Percentiles rank a stretch among this genome's conserved stretches.
These are phyloP conservation scores for Nemapogon koenigi DNA, from an alignment of 2,888 invertebrate species.

Conservation along the genomic window DNA sequence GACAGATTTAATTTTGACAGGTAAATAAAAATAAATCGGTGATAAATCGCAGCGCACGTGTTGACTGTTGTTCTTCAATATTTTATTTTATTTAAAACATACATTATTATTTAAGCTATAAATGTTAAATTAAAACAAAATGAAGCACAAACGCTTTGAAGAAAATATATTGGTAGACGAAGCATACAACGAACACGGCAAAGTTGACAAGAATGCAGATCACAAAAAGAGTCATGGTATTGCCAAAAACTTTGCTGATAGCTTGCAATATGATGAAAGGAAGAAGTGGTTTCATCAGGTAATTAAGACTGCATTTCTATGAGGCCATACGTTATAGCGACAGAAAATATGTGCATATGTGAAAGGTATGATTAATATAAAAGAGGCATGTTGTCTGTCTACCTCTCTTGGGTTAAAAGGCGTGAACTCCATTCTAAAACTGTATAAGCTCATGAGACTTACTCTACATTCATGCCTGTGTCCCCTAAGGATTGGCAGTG, in stretches of 20 bases:
- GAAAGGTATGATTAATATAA: background rate
- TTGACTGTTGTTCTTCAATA: too few species aligned
- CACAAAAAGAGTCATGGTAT: slow-evolving; percentile 48
- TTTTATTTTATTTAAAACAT: too few species aligned
- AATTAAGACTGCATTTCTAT: slow-evolving; percentile 18
- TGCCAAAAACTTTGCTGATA: slow-evolving; percentile 54
- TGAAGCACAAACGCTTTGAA: slow-evolving; percentile 60
- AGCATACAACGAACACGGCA: slow-evolving; percentile 51
- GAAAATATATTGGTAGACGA: slow-evolving; percentile 57
- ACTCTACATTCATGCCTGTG: too few species aligned
- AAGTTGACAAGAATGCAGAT: slow-evolving; percentile 49
- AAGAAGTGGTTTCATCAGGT: slow-evolving; percentile 74
- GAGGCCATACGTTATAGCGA: background rate
- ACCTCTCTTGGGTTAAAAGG: too few species aligned
- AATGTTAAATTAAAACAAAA: slow-evolving; percentile 22
- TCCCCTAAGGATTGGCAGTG: too few species aligned
- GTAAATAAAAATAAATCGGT: too few species aligned
- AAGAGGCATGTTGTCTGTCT: too few species aligned
- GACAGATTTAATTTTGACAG: too few species aligned
- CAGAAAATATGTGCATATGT: background rate
- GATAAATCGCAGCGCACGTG: too few species aligned
- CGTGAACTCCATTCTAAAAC: too few species aligned
- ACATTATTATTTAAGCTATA: background rate
- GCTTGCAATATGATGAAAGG: slow-evolving; percentile 53
- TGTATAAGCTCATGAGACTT: too few species aligned